Conservation (phyloP, 1,140 invertebrate species). For the Aphaenogaster ashmeadi region DNA sequence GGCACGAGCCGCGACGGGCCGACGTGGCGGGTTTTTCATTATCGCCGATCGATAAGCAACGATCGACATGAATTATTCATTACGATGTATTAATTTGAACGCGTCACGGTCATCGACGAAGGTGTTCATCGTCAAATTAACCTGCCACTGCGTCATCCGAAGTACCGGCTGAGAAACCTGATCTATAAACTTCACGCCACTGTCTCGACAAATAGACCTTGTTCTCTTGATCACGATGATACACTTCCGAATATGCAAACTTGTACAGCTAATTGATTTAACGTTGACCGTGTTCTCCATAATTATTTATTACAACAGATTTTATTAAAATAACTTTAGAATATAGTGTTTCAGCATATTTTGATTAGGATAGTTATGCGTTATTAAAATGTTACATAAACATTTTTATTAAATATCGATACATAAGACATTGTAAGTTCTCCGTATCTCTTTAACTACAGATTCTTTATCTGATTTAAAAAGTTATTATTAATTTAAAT, state of each 20-base stretch:
- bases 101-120: constrained; percentile 68
- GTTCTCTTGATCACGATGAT: constrained; percentile 22
- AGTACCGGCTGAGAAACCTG: constrained; percentile 55
- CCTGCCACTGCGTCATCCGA: constrained; percentile 46
- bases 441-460: not conserved
- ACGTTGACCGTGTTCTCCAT: not conserved
- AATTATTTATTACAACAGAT: constrained; percentile 4
- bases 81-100: constrained; percentile 72
- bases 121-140: constrained; percentile 73
- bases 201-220: constrained; percentile 52
- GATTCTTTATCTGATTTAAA: not conserved
- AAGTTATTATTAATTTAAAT: not conserved
- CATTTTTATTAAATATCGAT: not conserved
- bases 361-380: not conserved
- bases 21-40: constrained; percentile 68
- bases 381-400: not conserved
- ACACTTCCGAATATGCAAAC: constrained; percentile 8
- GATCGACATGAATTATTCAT: constrained; percentile 75
- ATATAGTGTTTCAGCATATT: not conserved
- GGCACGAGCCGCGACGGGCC: constrained; percentile 51
- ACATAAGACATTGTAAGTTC: not conserved
- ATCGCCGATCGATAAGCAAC: constrained; percentile 71
- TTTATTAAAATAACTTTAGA: not conserved
- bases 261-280: constrained; percentile 40
- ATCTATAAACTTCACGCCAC: constrained; percentile 63